Conservation (phyloP, 2,797 vertebrate species). For the Squalus acanthias region DNA sequence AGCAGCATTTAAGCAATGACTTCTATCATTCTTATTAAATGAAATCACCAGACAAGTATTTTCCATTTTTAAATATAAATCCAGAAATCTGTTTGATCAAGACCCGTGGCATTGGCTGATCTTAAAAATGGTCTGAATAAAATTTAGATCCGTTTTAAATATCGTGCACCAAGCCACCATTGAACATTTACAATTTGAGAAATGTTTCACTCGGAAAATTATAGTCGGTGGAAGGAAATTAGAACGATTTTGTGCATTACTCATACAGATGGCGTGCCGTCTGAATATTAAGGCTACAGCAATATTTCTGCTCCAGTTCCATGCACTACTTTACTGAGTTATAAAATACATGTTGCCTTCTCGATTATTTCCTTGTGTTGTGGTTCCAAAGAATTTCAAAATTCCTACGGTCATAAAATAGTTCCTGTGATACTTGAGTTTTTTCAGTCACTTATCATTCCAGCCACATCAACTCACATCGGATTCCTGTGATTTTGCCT, state of each 20-base stretch:
- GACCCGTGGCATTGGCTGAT: neutral
- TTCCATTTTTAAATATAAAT: neutral
- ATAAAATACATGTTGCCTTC: neutral
- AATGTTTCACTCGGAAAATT: neutral
- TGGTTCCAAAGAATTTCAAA: conserved; percentile 24
- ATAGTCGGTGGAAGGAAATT: conserved; percentile 1
- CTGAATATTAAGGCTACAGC: conserved; percentile 14
- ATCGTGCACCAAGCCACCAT: neutral
- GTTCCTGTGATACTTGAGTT: neutral
- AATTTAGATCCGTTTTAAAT: neutral
- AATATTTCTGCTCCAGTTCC: conserved; percentile 1
- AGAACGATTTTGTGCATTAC: conserved; percentile 21
- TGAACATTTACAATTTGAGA: neutral
- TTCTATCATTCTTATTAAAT: neutral
- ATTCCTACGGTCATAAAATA: neutral
- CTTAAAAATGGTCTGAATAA: neutral
- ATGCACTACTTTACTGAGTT: conserved; percentile 11
- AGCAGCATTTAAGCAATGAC: neutral
- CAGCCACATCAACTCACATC: neutral
- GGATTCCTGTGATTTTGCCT: neutral
- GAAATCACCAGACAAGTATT: neutral
- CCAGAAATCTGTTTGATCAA: neutral
- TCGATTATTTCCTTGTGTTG: conserved; percentile 37
- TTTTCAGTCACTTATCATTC: neutral
- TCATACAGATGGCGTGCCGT: conserved; percentile 10